Base-by-base conservation (phyloP, 1,140 invertebrate genomes). In the Aphelinus atriplicis region DNA sequence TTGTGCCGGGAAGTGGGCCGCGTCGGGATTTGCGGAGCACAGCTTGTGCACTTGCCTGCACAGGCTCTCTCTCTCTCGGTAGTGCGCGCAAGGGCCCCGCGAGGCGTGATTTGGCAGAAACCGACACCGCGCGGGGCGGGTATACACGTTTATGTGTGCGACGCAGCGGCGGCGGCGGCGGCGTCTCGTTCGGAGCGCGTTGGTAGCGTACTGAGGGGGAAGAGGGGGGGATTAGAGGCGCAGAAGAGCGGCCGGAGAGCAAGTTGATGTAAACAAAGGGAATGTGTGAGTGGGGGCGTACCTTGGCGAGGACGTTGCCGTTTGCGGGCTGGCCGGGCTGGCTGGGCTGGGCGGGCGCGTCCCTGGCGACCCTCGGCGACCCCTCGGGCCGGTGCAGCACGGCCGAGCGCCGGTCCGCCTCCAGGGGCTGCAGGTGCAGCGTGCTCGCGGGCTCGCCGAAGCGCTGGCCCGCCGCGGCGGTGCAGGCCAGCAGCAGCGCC, bases 281-380 rank as follows among this genome's bases (percentile, higher is more conserved):
- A 62, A 62, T 7, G 64, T 53, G 51, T 47, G 1, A 46, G 26
- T 26, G 26, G 51, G 48, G 10, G 10, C 64, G 0, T 75, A 86
- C 85, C 83, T 80, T 84, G 26, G 81, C 78, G 7, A 79, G 80
- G 64, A 86, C 84, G 60, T 86, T 84, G 57, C 82, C 81, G 55
- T 81, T 83, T 57, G 82, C 82, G 45, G 63, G 46, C 42, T 74
- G 58, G 26, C 26, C 26, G 3, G 50, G 64, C 50, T 26, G 64
- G 46, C 53, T 26, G 26, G 73, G 55, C 46, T 46, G 3, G 3
- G 61, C 45, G 45, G 53, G 26, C 9, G 60, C 50, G 10, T 58
- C 53, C 6, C n/a, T 56, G 5, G 64, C 26, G 26, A 26, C 26
- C 9, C 0, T 62, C 72, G 26, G 57, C 43, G 26, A 26, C 26